Base-by-base conservation (phyloP, 2,888 invertebrate genomes). In the Aphodius sticticus region DNA sequence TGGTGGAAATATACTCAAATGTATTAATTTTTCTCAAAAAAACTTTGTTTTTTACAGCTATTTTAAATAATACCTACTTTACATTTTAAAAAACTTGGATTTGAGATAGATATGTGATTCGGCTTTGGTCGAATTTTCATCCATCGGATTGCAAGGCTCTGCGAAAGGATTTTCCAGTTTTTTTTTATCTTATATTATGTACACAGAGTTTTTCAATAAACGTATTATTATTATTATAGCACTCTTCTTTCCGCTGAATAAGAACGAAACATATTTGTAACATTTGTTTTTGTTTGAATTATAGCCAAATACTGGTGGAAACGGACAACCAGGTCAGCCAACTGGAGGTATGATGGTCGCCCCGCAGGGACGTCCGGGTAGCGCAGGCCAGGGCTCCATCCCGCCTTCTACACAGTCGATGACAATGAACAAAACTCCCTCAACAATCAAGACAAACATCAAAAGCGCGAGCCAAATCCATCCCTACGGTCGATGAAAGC, bases 391-490 rank as follows among this genome's bases (percentile, higher is more conserved):
- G 83, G 92, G 92, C 0, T 92, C 92, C 0, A 90, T 93, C 0
- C 91, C 93, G 12, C 92, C 93, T 76, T 91, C 91, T 7, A 88
- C 93, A 0, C 91, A 91, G 82, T 89, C 90, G 75, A 93, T 94
- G 70, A 90, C 91, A 82, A 91, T 96, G 91, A 94, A 94, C 69
- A 97, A 97, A 90, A 95, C 96, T 15, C 97, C 97, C 0, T 96
- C 96, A 78, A 94, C 96, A 36, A 96, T 97, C 83, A 97, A 97
- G 88, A 97, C 97, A 0, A 97, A 97, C 87, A 97, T 97, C 82
- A 97, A 97, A 89, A 95, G 97, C 79, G 97, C 96, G 5, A 93
- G 95, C 82, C 95, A 96, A 90, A 95, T 96, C 83, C 96, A 97
- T 90, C 96, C 96, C 0, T 97, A 97, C 87, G 93, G 93, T 86